Percentiles rank a stretch among this genome's conserved stretches.
Conservation (phyloP, 2,888 invertebrate species). For the Tenthredo notha region DNA sequence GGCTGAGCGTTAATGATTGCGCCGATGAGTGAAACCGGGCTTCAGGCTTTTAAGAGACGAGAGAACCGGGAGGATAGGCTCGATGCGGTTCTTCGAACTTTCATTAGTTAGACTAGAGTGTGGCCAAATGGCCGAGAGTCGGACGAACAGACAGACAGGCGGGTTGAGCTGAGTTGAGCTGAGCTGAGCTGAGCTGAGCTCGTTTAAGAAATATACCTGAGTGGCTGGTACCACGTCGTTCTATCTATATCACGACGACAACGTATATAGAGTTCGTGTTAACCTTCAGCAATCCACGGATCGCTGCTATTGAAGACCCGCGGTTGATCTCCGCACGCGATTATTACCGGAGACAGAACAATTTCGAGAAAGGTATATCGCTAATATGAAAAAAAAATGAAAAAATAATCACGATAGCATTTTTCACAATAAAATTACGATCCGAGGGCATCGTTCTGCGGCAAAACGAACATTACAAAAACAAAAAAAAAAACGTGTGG, state of each 20-base stretch:
- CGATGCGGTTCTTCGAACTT: conserved; percentile 55
- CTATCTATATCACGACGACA: conserved; percentile 15
- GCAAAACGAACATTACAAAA: background rate
- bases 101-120: conserved; percentile 54
- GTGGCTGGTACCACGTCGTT: conserved; percentile 19
- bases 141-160: conserved; percentile 38
- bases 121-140: conserved; percentile 47
- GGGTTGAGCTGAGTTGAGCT: background rate
- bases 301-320: background rate
- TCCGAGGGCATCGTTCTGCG: background rate
- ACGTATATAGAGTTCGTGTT: conserved; percentile 5
- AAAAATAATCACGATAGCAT: background rate
- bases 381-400: background rate
- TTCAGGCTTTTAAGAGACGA: conserved; percentile 33
- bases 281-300: background rate
- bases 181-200: background rate
- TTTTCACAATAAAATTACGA: background rate
- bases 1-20: conserved; percentile 65
- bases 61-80: conserved; percentile 20
- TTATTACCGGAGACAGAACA: background rate
- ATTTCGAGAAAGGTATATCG: background rate
- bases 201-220: conserved; percentile 28
- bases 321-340: conserved; percentile 4
- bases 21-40: conserved; percentile 53
- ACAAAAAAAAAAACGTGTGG: conserved; percentile 7